Evolutionary conservation across 2,888 invertebrate species (phyloP), one percentile per base, ranked within the genome.

Genomic region (Aelia acuminata): DNA sequence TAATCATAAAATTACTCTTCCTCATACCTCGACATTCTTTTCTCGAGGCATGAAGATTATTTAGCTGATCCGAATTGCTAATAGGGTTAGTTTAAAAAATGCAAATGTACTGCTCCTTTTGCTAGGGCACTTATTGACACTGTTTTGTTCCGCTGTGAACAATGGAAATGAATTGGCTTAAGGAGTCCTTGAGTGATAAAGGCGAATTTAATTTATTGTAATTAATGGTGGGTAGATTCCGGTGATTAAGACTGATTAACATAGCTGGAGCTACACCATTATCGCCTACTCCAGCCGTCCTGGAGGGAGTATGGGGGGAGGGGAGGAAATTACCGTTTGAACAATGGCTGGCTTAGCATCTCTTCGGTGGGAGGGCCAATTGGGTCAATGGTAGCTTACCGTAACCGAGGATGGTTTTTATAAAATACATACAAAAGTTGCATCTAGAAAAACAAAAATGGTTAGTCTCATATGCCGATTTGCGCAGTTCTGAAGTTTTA

Each of bases 141-240:
- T 80, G 80, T 80, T 80, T 80, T 80, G 80, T 80, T 80, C 43
- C 43, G 80, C 43, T n/a, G 80, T 39, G 80, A 80, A 80, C 80
- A 80, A 80, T 80, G 43, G 80, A 53, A 53, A 53, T 50, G 53
- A 53, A 50, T 39, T 85, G 85, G 48, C 53, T 49, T 85, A 85
- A 85, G 49, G 53, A 85, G 50, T 85, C 85, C 85, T 85, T 85
- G 85, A 85, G 85, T 85, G 85, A 85, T 85, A 85, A 85, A 85
- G 85, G 53, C 53, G 85, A 53, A 85, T 85, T 85, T 85, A 85
- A 85, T 85, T 85, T 85, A 85, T 85, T 85, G 53, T 85, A 85
- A 85, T 85, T 85, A 50, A 50, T 53, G 50, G 85, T 85, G 85
- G 85, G 85, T 50, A 50, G 85, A 85, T 85, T 50, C 50, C 53